A percentile compares a stretch with the other conserved stretches of the same genome.
Evolutionary conservation across 2,113 vertebrate genomes (phyloP).

Genomic region (Corythornis vintsioides): DNA sequence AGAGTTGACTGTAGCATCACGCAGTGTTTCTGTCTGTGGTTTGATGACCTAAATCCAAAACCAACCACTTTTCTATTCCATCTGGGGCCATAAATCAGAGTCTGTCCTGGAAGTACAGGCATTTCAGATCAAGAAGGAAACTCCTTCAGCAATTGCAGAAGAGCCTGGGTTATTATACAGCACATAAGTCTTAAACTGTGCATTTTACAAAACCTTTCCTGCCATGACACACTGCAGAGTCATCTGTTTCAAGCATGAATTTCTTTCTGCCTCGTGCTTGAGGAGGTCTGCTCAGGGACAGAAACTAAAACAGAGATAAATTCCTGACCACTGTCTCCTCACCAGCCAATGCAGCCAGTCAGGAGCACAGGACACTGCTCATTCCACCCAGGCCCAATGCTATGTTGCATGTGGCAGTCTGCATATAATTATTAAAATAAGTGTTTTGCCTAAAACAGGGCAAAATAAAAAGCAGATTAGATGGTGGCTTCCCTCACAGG

Average conservation of each 20-base stretch:
- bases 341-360: not conserved
- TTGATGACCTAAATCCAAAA: constrained; percentile 23
- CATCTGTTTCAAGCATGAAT: not conserved
- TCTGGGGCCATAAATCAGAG: not conserved
- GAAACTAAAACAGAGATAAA: not conserved
- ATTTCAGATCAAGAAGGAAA: not conserved
- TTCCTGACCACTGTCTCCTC: not conserved
- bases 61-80: not conserved
- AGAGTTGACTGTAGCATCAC: not conserved
- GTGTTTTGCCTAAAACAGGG: not conserved
- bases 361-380: not conserved
- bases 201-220: not conserved
- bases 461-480: not conserved
- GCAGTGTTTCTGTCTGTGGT: constrained; percentile 15
- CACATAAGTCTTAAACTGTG: not conserved
- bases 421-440: not conserved
- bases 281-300: not conserved
- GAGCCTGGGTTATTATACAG: not conserved
- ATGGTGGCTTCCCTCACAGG: not conserved
- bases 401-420: rapidly evolving
- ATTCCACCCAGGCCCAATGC: not conserved
- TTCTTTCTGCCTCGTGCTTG: not conserved
- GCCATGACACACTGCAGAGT: rapidly evolving
- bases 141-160: not conserved
- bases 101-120: not conserved